A percentile compares a stretch with the other conserved stretches of the same genome.
Conservation (phyloP, 2,113 vertebrate genomes). For the Lycaon pictus region DNA sequence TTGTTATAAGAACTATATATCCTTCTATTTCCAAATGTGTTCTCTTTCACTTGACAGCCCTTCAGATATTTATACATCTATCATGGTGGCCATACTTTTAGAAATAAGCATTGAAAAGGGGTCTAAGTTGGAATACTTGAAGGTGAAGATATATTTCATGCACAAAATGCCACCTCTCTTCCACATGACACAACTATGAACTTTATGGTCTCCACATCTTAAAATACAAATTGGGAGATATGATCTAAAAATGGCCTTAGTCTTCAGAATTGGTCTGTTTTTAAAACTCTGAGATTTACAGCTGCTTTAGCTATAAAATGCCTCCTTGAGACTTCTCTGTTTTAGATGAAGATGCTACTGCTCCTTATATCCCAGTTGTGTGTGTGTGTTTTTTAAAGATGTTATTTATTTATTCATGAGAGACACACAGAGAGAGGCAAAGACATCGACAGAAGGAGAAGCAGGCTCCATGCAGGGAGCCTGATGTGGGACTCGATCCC, state of each 20-base stretch:
- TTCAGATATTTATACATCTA: constrained; percentile 1
- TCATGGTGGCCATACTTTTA: background rate
- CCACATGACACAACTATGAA: background rate
- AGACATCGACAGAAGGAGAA: too few species aligned
- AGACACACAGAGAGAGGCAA: too few species aligned
- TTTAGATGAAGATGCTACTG: background rate
- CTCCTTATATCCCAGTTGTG: background rate
- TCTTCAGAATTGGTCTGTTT: background rate
- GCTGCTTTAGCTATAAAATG: background rate
- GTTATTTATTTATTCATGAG: too few species aligned
- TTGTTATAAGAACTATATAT: background rate
- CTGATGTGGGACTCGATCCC: too few species aligned
- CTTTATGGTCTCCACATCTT: background rate
- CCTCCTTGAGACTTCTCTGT: background rate
- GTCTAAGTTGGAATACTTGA: background rate
- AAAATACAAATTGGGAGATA: constrained; percentile 7
- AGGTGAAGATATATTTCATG: background rate
- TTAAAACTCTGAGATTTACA: background rate
- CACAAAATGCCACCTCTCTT: background rate
- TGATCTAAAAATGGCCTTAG: background rate
- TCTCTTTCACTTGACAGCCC: background rate
- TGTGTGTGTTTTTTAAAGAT: too few species aligned
- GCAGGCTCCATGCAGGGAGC: too few species aligned
- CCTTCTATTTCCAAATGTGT: background rate
- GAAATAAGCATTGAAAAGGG: background rate